A percentile compares a stretch with the other conserved stretches of the same genome.
Conservation (phyloP, 2,113 vertebrate genomes). For the Hyla sarda region DNA sequence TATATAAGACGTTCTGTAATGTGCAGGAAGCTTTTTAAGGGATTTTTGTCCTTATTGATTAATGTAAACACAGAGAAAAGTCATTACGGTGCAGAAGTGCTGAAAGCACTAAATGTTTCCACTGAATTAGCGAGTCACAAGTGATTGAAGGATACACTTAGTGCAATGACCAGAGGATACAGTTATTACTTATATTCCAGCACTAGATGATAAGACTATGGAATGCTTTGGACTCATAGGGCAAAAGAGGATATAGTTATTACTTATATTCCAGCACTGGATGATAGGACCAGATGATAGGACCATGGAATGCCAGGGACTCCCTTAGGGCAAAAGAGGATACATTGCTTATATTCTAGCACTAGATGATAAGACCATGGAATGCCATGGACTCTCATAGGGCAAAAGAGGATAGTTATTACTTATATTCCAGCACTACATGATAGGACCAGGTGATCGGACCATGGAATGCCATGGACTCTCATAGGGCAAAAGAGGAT, state of each 20-base stretch:
- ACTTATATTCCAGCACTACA: too few relatives aligned
- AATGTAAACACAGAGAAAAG: conserved; percentile 16
- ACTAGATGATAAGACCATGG: not conserved
- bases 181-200: too few relatives aligned
- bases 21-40: conserved; percentile 70
- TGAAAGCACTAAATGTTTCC: conserved; percentile 9
- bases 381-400: too few relatives aligned
- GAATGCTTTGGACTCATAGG: not conserved
- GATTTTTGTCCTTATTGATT: conserved; percentile 19
- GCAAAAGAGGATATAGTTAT: not conserved
- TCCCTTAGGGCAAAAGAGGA: too few relatives aligned
- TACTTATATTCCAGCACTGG: too few relatives aligned
- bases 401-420: too few relatives aligned
- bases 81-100: conserved; percentile 7
- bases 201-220: too few relatives aligned
- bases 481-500: too few relatives aligned
- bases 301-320: not conserved
- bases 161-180: not conserved
- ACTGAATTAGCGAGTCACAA: not conserved
- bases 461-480: too few relatives aligned
- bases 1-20: conserved; percentile 62
- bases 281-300: too few relatives aligned
- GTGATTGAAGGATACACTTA: not conserved
- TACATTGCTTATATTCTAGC: too few relatives aligned
- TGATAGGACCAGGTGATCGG: too few relatives aligned